Evolutionary conservation across 2,797 vertebrate species (phyloP), one percentile per base, ranked within the genome.

Genomic region (Notolepis coatsorum): DNA sequence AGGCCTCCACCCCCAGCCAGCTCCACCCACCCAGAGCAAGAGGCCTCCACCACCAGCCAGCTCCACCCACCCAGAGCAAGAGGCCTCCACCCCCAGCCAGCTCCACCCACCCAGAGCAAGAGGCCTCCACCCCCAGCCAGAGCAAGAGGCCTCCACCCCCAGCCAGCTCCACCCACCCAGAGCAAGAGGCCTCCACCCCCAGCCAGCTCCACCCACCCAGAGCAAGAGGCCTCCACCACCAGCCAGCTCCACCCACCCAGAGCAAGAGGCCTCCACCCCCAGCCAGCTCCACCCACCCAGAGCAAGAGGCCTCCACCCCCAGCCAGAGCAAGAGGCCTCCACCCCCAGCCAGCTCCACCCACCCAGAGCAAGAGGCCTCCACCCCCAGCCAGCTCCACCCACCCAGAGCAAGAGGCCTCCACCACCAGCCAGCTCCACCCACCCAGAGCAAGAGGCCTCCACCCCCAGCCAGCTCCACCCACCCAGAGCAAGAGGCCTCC

Each of bases 121-220:
- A 71, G 92, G 73, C 21, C 46, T 90, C 93, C 89, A 80, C 89
- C 28, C n/a, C n/a, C n/a, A n/a, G 52, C 73, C 80, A 91, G 90
- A 93, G 94, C 84, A 75, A 70, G 79, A 71, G 92, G 73, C 21
- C 46, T 90, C 93, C 89, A 80, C 89, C 28, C n/a, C n/a, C n/a
- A n/a, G 52, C 73, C 80, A 91, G 90, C 93, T 89, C 90, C 91
- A 94, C 84, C n/a, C n/a, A n/a, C n/a, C n/a, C n/a, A n/a, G n/a
- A n/a, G n/a, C n/a, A 75, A 70, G 79, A 71, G 92, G 73, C 21
- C 46, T 90, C 93, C 89, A 80, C 89, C 28, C n/a, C n/a, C n/a
- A n/a, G 52, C 73, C 80, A 91, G 90, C 93, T 89, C 90, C 91
- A 94, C 84, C n/a, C n/a, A n/a, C n/a, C n/a, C n/a, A n/a, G n/a